These are phyloP conservation scores for Coenonympha glycerion DNA, from an alignment of 2,888 invertebrate species.

Conservation along the genomic window DNA sequence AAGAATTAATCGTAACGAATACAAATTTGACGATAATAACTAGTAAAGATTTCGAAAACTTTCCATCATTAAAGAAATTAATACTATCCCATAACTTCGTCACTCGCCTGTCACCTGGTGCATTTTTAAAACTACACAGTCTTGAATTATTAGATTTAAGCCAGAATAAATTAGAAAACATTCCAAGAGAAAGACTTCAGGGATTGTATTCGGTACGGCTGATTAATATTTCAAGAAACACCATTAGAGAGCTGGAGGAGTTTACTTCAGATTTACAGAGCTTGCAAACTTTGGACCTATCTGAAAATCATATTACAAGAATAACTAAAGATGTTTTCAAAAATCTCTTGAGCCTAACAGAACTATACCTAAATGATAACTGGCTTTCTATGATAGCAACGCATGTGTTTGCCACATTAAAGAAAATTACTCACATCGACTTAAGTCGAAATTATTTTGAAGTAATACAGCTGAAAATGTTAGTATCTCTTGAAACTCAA, in stretches of 20 bases:
- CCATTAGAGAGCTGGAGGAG: constrained; percentile 86
- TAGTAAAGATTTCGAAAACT: constrained; percentile 89
- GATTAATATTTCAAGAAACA: constrained; percentile 89
- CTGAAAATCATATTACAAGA: constrained; percentile 87
- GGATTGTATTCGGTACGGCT: constrained; percentile 83
- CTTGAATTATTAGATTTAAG: constrained; percentile 87
- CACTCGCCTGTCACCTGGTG: constrained; percentile 87
- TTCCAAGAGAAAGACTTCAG: constrained; percentile 89
- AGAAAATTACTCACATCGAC: constrained; percentile 85
- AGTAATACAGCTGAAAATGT: constrained; percentile 84
- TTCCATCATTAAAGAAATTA: constrained; percentile 84
- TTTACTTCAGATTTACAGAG: constrained; percentile 86
- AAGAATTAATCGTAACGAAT: constrained; percentile 85
- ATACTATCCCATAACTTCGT: constrained; percentile 84
- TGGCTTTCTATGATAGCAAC: constrained; percentile 85
- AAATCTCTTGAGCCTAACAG: constrained; percentile 83
- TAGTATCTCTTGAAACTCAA: constrained; percentile 87
- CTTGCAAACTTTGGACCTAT: constrained; percentile 86
- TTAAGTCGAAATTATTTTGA: constrained; percentile 89
- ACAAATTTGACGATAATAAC: constrained; percentile 89
- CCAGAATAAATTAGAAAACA: constrained; percentile 85
- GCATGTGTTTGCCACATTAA: constrained; percentile 85
- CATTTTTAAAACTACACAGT: constrained; percentile 85
- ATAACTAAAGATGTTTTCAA: constrained; percentile 85
- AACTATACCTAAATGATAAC: constrained; percentile 87